Conservation (phyloP, 2,797 vertebrate species). For the Syngnathus acus region DNA sequence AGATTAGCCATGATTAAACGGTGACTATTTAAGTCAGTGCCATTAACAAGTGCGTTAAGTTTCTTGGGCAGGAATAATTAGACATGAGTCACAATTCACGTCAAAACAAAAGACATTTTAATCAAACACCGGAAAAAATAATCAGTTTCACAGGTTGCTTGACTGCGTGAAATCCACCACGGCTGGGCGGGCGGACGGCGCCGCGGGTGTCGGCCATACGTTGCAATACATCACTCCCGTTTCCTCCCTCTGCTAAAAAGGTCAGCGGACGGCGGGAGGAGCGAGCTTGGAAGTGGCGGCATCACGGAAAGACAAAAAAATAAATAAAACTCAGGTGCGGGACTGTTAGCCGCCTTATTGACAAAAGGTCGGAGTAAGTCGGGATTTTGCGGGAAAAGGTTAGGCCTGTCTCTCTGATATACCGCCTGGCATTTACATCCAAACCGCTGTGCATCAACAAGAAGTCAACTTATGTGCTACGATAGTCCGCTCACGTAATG, state of each 20-base stretch:
- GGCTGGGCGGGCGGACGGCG: neutral
- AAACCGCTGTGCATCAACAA: constrained; percentile 28
- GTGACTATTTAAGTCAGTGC: neutral
- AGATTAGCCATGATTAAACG: neutral
- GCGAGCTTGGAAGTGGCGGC: constrained; percentile 12
- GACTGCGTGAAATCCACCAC: neutral
- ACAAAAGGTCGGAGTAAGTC: constrained; percentile 64
- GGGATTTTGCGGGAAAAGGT: constrained; percentile 57
- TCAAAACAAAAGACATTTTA: neutral
- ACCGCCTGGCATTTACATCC: constrained; percentile 43
- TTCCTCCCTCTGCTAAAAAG: constrained; percentile 54
- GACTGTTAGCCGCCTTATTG: constrained; percentile 45
- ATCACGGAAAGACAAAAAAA: constrained; percentile 21
- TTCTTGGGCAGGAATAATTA: neutral
- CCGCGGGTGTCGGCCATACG: constrained; percentile 31
- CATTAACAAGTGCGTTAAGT: neutral
- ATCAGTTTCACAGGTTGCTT: neutral
- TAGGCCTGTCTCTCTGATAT: constrained; percentile 38
- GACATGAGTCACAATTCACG: neutral
- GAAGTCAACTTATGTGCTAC: too few relatives aligned
- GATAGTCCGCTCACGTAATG: too few relatives aligned
- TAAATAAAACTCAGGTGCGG: constrained; percentile 40
- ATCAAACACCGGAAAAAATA: neutral
- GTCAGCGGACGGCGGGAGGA: constrained; percentile 42
- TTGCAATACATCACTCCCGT: constrained; percentile 55